Base-by-base conservation (phyloP, 2,888 invertebrate species). In the Sinohyriopsis cumingii region DNA sequence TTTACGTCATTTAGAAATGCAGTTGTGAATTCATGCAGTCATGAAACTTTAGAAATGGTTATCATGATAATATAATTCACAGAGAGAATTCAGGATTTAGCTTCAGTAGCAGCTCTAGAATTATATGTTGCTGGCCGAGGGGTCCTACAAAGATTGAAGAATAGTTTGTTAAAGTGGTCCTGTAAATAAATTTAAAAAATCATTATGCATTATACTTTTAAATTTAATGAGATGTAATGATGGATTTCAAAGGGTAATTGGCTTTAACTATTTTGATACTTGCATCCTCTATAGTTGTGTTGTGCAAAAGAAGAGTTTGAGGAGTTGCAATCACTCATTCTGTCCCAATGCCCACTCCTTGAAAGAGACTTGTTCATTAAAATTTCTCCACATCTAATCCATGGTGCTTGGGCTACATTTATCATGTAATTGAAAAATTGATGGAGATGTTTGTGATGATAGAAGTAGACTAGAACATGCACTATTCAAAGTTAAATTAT, bases 91-190 rank as follows among this genome's bases (percentile, higher is more conserved):
- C 56, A 65, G 82, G 86, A 78, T 76, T 83, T 86, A 82, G 86
- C 86, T 85, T 78, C 81, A 80, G 80, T 81, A 72, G 77, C 72
- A 70, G 56, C 66, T 69, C 33, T 68, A 86, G 85, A 59, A 59
- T 55, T 67, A 68, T 59, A 59, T 68, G 71, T 75, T 76, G 72
- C 78, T 80, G 85, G 85, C 85, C 86, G 86, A 86, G 86, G 84
- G 82, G 80, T 82, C 86, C 82, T 20, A 86, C 84, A 86, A 20
- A 5, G n/a, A 33, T 33, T 62, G 55, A 19, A 59, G 25, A 33
- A 60, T 60, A 60, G 20, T 60, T n/a, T 60, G 61, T n/a, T 25
- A n/a, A 24, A n/a, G 25, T 18, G n/a, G 3, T 60, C 25, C 61
- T 15, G n/a, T 60, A 24, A 33, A 7, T 33, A 33, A 33, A 33